Evolutionary conservation across 1,140 invertebrate genomes (phyloP).

Genomic region (Condylostylus longicornis): DNA sequence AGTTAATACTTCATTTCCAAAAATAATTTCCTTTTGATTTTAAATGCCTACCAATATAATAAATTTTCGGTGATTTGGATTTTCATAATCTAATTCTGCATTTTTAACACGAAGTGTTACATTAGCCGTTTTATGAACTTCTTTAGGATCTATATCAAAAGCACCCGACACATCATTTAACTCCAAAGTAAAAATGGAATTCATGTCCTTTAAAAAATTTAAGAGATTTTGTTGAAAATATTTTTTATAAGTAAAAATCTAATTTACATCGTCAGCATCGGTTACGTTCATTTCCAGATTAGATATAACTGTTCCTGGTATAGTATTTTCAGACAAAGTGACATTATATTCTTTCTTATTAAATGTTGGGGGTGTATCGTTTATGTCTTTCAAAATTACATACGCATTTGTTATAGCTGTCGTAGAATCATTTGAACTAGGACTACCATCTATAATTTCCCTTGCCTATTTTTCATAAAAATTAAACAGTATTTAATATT

Average conservation of each 20-base stretch:
- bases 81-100: slow-evolving; percentile 71
- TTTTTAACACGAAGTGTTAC: slow-evolving; percentile 69
- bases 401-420: slow-evolving; percentile 53
- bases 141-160: slow-evolving; percentile 67
- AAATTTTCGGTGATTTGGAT: slow-evolving; percentile 83
- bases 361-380: slow-evolving; percentile 80
- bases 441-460: slow-evolving; percentile 56
- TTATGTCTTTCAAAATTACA: slow-evolving; percentile 80
- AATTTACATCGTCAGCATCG: slow-evolving; percentile 68
- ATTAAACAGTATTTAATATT: background rate
- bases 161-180: slow-evolving; percentile 64
- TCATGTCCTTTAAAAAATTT: slow-evolving; percentile 45
- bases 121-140: slow-evolving; percentile 61
- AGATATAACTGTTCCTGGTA: slow-evolving; percentile 63
- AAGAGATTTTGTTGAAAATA: background rate
- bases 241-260: background rate
- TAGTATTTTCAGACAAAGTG: slow-evolving; percentile 66
- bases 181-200: slow-evolving; percentile 61
- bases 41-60: slow-evolving; percentile 54
- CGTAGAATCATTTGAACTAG: slow-evolving; percentile 48
- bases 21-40: background rate
- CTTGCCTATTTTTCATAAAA: slow-evolving; percentile 39
- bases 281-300: slow-evolving; percentile 74
- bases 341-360: slow-evolving; percentile 66
- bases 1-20: background rate